These are phyloP conservation scores for Alcedo atthis DNA, from an alignment of 2,797 vertebrate species.

Conservation along the genomic window DNA sequence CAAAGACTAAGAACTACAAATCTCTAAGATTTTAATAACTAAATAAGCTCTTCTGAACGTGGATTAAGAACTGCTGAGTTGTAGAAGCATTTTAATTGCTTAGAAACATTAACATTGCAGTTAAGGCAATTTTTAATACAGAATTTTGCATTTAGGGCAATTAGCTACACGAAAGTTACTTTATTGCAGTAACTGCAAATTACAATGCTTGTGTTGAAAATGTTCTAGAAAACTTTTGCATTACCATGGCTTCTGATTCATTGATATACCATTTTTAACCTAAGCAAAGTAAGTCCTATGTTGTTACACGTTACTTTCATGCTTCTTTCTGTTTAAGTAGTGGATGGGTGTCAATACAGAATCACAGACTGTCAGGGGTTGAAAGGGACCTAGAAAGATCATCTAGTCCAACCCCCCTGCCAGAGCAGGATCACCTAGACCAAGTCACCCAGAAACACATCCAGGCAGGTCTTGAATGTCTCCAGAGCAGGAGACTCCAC, in stretches of 20 bases:
- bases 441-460: too few species aligned
- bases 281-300: neutral
- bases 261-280: neutral
- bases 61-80: neutral
- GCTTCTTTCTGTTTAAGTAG: neutral
- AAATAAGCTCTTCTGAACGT: slow-evolving; percentile 3
- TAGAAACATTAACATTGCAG: neutral
- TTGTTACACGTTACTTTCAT: neutral
- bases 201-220: neutral
- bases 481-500: too few species aligned
- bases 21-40: slow-evolving; percentile 3
- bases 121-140: neutral
- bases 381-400: too few species aligned
- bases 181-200: neutral
- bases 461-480: too few species aligned
- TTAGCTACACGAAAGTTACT: neutral
- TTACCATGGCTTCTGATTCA: neutral
- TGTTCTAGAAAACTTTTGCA: neutral
- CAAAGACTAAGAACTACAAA: slow-evolving; percentile 9
- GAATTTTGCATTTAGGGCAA: neutral
- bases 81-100: neutral
- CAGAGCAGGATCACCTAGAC: too few species aligned
- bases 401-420: too few species aligned
- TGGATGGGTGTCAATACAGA: neutral
- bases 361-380: too few species aligned